Evolutionary conservation across 1,140 invertebrate species (phyloP).

Genomic region (Sycophila sp.): DNA sequence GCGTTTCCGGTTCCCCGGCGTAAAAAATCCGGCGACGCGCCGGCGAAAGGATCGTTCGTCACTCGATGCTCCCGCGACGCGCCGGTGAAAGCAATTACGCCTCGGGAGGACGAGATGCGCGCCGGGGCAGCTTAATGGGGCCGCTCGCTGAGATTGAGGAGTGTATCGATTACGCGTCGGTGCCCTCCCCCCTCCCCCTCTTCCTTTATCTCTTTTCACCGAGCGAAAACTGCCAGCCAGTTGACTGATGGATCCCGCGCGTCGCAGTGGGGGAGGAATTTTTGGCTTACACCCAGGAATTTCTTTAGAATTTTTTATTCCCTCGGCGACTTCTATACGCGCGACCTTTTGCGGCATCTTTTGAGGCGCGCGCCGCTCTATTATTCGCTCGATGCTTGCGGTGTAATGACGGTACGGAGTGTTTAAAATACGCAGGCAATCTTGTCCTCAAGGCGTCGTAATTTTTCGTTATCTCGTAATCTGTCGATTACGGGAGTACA

Average conservation of each 20-base stretch:
- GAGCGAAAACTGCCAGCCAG: neutral
- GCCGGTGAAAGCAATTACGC: slow-evolving; percentile 35
- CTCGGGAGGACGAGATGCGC: neutral
- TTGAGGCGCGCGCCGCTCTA: no score
- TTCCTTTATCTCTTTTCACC: neutral
- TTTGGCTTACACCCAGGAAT: neutral
- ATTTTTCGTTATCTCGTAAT: no score
- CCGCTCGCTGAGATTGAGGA: neutral
- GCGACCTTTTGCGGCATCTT: no score
- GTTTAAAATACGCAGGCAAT: no score
- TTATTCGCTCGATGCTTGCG: no score
- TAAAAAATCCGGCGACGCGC: neutral
- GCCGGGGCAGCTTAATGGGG: slow-evolving; percentile 3
- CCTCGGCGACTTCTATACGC: neutral
- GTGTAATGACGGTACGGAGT: no score
- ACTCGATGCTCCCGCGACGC: neutral
- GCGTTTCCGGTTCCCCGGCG: slow-evolving; percentile 38
- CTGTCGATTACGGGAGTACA: no score
- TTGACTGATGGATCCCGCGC: neutral
- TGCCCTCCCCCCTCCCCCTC: neutral
- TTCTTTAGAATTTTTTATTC: neutral
- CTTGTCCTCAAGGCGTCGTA: no score
- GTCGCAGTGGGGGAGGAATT: slow-evolving; percentile 17
- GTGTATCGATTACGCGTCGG: slow-evolving; percentile 19
- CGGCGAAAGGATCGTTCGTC: slow-evolving; percentile 17